Conservation (phyloP, 2,797 vertebrate genomes). For the Buphagus erythrorhynchus region DNA sequence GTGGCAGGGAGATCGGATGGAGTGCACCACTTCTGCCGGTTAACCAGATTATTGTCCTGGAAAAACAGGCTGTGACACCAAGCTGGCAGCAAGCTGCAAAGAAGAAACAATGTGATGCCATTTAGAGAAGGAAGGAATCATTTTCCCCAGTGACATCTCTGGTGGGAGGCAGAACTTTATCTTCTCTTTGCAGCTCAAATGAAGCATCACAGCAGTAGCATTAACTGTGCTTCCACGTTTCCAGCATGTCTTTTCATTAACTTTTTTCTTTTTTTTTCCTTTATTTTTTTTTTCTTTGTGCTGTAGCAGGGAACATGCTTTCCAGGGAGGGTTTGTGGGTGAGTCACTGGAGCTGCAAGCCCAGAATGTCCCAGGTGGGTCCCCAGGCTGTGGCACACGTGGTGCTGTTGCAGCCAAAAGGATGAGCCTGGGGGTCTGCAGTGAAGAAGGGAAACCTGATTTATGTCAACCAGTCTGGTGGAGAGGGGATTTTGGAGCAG, state of each 20-base stretch:
- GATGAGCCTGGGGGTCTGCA: background rate
- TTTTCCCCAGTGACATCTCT: constrained; percentile 7
- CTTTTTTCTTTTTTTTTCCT: background rate
- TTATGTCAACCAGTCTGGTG: background rate
- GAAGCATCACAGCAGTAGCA: background rate
- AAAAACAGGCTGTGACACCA: background rate
- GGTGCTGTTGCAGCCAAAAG: rapidly evolving
- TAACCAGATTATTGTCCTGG: background rate
- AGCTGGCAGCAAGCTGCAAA: background rate
- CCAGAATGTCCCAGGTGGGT: background rate
- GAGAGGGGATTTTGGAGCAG: background rate
- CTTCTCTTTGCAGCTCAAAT: constrained; percentile 24
- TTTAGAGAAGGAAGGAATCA: constrained; percentile 20
- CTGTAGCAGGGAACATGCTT: background rate
- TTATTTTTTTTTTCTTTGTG: background rate
- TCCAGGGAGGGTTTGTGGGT: background rate
- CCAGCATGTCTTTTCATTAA: background rate
- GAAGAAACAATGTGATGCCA: background rate
- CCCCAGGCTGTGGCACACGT: background rate
- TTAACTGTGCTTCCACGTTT: background rate
- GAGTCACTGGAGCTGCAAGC: background rate
- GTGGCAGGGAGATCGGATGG: background rate
- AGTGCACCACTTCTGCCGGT: background rate
- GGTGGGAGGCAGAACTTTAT: constrained; percentile 40
- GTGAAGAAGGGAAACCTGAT: background rate